Evolutionary conservation across 2,113 vertebrate genomes (phyloP), one percentile per base, ranked within the genome.

Genomic region (Dipodomys merriami): DNA sequence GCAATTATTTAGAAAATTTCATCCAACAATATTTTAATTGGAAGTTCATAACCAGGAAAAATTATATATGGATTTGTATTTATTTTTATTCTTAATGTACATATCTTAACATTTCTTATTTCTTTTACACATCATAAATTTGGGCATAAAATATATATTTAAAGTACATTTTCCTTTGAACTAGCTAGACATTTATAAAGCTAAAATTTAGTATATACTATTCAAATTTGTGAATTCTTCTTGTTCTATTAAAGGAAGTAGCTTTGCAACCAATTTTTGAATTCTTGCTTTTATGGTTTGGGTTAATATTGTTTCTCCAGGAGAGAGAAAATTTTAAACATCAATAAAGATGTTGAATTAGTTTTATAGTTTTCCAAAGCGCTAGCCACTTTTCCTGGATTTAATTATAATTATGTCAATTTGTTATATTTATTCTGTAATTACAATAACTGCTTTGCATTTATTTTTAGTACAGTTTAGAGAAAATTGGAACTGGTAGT

Each of bases 351-450:
- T 76, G 29, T 29, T 35, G 33, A 91, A 81, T 95, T 96, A 96
- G 93, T 95, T 97, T 96, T 93, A 22, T 64, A 83, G 53, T 62
- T 78, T 95, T 94, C 93, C 57, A 87, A 95, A 92, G 86, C 93
- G 71, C 91, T 97, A 86, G 83, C 62, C 29, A 35, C 90, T 94
- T 97, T 96, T 88, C 91, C 95, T 95, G 65, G 83, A 90, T 87
- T 95, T 94, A 97, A 97, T 95, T 97, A 95, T 96, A 96, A 97
- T 97, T 91, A 96, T 91, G 86, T 95, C 93, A 93, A 97, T 96
- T 97, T 97, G 82, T 95, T 97, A 91, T 95, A 96, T 97, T 97
- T 97, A 94, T 82, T 88, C 84, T 96, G 87, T 96, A 97, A 97
- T 97, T 97, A 97, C 76, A 96, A 78, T 95, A 94, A 89, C 93